Conservation (phyloP, 2,113 vertebrate genomes). For the Colius striatus region DNA sequence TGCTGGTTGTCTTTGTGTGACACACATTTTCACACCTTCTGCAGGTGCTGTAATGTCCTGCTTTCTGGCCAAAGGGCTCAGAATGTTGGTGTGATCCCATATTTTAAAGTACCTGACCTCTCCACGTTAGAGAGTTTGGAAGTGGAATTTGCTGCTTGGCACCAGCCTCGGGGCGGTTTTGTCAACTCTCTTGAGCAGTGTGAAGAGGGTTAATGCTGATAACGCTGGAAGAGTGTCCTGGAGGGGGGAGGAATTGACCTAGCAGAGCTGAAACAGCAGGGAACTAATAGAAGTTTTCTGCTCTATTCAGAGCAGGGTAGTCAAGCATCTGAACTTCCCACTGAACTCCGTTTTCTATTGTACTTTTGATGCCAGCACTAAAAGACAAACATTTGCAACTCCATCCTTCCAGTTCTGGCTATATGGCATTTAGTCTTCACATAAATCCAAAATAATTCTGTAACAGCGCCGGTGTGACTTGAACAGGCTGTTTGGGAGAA, state of each 20-base stretch:
- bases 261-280: constrained; percentile 58
- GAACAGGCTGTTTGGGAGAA: neutral
- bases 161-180: accelerated
- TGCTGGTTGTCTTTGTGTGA: neutral
- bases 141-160: neutral
- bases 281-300: constrained; percentile 68
- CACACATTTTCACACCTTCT: neutral
- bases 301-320: constrained; percentile 48
- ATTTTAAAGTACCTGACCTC: neutral
- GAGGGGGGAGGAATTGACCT: constrained; percentile 37
- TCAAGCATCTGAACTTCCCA: constrained; percentile 68
- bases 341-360: constrained; percentile 64
- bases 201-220: constrained; percentile 45
- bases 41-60: neutral
- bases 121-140: neutral
- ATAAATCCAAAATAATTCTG: neutral
- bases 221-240: constrained; percentile 43
- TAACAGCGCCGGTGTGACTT: neutral
- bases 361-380: constrained; percentile 54
- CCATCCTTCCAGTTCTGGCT: neutral
- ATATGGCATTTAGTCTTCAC: neutral
- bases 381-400: constrained; percentile 38
- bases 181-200: neutral
- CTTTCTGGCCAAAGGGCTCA: neutral
- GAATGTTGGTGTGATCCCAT: neutral